A percentile compares a stretch with the other conserved stretches of the same genome.
Evolutionary conservation across 2,888 invertebrate species (phyloP).

Genomic region (Chesias legatella): DNA sequence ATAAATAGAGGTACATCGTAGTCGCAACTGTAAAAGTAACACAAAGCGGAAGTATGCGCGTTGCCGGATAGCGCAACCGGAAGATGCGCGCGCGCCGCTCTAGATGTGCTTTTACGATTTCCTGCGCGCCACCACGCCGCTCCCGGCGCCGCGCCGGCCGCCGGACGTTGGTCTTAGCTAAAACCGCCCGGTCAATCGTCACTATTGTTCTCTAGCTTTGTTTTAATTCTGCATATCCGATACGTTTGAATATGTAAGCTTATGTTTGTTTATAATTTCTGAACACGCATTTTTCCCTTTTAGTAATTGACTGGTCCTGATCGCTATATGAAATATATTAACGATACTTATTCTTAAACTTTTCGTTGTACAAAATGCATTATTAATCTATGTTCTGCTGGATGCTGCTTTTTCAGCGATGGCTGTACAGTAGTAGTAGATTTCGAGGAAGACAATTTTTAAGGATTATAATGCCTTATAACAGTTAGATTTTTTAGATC

Average conservation of each 20-base stretch:
- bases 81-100: conserved; percentile 67
- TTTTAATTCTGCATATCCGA: conserved; percentile 26
- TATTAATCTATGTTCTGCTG: no score
- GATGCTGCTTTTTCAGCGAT: no score
- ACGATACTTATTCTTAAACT: no score
- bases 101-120: conserved; percentile 76
- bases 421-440: no score
- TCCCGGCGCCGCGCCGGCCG: no score
- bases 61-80: conserved; percentile 67
- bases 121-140: conserved; percentile 58
- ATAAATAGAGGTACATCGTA: conserved; percentile 46
- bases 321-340: no score
- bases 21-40: conserved; percentile 47
- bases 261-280: conserved; percentile 1
- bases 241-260: conserved; percentile 9
- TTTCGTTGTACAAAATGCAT: no score
- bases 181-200: conserved; percentile 45
- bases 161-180: conserved; percentile 45
- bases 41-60: conserved; percentile 61
- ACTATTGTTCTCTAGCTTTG: conserved; percentile 33
- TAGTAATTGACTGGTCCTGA: no score
- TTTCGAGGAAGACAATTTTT: no score
- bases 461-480: no score
- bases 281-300: no score
- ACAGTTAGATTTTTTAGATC: no score